Conservation (phyloP, 2,888 invertebrate species). For the Eupithecia inturbata region DNA sequence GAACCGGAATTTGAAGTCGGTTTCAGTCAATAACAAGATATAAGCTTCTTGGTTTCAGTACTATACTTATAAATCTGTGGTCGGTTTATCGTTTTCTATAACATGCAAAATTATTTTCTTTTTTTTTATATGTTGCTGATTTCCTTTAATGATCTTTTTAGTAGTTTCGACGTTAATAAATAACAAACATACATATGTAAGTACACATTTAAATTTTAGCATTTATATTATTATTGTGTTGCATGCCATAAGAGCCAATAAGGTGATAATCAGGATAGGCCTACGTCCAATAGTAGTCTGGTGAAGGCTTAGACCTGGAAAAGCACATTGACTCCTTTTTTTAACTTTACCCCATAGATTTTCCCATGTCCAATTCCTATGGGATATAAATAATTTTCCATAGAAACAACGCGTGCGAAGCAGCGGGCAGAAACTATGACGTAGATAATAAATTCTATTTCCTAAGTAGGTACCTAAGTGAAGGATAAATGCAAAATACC, state of each 20-base stretch:
- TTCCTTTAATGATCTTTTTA: too few relatives aligned
- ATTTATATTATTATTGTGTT: not conserved
- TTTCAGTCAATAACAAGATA: too few relatives aligned
- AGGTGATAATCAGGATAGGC: not conserved
- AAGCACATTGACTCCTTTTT: fast-evolving
- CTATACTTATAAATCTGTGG: too few relatives aligned
- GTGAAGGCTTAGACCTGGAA: not conserved
- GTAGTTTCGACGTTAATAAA: not conserved
- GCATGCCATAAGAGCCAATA: not conserved
- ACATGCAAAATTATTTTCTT: too few relatives aligned
- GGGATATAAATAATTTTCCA: not conserved
- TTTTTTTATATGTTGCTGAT: too few relatives aligned
- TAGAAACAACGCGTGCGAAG: not conserved
- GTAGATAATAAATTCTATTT: not conserved
- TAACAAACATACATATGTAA: too few relatives aligned
- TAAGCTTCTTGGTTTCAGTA: too few relatives aligned
- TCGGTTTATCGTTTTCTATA: too few relatives aligned
- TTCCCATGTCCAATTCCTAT: too few relatives aligned
- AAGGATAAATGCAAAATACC: not conserved
- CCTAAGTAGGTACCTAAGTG: not conserved
- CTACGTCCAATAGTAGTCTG: too few relatives aligned
- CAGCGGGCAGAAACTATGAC: not conserved
- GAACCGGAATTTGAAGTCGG: too few relatives aligned
- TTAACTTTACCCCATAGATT: too few relatives aligned
- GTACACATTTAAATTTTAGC: not conserved